Evolutionary conservation across 2,113 vertebrate genomes (phyloP).

Genomic region (Megaleporinus macrocephalus): DNA sequence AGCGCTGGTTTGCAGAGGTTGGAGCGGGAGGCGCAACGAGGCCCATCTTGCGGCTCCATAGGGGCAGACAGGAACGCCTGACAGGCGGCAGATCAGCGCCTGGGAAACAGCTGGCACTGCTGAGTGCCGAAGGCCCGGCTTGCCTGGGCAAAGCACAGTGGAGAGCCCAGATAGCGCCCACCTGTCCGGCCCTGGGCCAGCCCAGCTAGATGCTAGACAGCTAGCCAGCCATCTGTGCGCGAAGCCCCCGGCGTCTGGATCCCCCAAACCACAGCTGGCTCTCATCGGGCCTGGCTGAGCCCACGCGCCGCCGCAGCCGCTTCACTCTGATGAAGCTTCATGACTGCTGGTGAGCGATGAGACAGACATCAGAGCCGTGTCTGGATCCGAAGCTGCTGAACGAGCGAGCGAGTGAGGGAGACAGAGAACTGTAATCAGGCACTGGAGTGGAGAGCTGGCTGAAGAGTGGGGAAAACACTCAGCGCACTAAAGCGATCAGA

Average conservation of each 20-base stretch:
- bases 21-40: slow-evolving; percentile 35
- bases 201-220: slow-evolving; percentile 33
- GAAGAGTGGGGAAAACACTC: slow-evolving; percentile 18
- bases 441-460: slow-evolving; percentile 30
- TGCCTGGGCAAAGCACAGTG: slow-evolving; percentile 35
- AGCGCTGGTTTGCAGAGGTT: slow-evolving; percentile 17
- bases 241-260: slow-evolving; percentile 42
- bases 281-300: slow-evolving; percentile 38
- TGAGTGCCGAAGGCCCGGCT: slow-evolving; percentile 25
- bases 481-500: slow-evolving; percentile 43
- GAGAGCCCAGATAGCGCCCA: slow-evolving; percentile 53
- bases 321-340: slow-evolving; percentile 41
- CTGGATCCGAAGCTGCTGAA: slow-evolving; percentile 43
- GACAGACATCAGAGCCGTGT: slow-evolving; percentile 42
- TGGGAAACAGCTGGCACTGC: slow-evolving; percentile 55
- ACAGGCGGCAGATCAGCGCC: slow-evolving; percentile 39
- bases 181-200: slow-evolving; percentile 54
- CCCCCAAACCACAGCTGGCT: slow-evolving; percentile 49
- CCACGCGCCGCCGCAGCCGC: neutral
- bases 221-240: slow-evolving; percentile 50
- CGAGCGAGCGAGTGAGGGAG: slow-evolving; percentile 4
- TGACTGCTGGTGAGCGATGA: slow-evolving; percentile 51
- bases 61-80: slow-evolving; percentile 43
- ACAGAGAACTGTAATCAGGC: slow-evolving; percentile 40
- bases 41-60: slow-evolving; percentile 45